phyloP scores from a whole-genome alignment of 2,797 vertebrate species.

The Hippopotamyrus pictus region DNA sequence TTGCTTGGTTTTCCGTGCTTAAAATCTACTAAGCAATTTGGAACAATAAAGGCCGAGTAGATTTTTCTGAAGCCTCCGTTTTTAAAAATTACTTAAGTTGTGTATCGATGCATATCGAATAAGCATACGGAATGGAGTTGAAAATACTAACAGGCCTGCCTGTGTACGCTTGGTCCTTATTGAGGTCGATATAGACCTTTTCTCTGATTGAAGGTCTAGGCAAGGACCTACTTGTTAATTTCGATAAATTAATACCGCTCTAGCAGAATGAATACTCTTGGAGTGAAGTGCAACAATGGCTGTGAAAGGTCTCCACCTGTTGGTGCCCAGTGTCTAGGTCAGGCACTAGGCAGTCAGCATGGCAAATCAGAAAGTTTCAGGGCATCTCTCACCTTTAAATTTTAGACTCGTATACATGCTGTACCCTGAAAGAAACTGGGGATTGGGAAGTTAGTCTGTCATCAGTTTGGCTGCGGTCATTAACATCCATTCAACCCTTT shows the following conservation, averaged over 20 bases:
- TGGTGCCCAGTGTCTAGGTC: slow-evolving; percentile 51
- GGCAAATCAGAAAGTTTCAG: background rate
- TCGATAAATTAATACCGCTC: background rate
- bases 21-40: background rate
- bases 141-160: background rate
- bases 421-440: background rate
- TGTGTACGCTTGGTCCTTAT: background rate
- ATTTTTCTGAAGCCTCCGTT: background rate
- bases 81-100: background rate
- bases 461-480: background rate
- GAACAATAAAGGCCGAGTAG: background rate
- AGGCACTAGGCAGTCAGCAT: background rate
- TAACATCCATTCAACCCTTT: background rate
- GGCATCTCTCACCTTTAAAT: background rate
- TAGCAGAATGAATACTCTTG: background rate
- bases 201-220: background rate
- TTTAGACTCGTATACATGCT: background rate
- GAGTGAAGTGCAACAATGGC: slow-evolving; percentile 45
- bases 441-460: background rate
- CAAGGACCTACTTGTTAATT: background rate
- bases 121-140: background rate
- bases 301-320: slow-evolving; percentile 70
- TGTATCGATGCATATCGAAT: background rate
- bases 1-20: background rate
- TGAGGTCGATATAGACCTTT: background rate